Percentiles rank a stretch among this genome's conserved stretches.
phyloP scores from a whole-genome alignment of 30 jellyfish, hydroid and myxozoan species.

The Hydractinia symbiolongicarpus region DNA sequence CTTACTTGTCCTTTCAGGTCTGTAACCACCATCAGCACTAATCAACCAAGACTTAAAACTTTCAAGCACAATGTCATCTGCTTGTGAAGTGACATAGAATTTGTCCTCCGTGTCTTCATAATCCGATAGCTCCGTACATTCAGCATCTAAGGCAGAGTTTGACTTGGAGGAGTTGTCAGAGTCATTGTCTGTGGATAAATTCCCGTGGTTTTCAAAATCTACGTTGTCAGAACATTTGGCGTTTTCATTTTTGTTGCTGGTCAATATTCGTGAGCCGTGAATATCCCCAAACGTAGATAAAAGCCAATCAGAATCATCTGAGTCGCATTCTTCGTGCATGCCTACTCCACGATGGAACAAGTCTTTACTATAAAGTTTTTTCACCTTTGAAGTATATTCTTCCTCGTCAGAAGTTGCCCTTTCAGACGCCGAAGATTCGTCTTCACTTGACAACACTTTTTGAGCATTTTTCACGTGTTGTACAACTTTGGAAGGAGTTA shows the following conservation, averaged over 20 bases:
- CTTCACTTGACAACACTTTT: neutral
- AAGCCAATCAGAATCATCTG: slow-evolving; percentile 6
- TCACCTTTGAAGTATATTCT: neutral
- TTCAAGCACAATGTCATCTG: slow-evolving; percentile 14
- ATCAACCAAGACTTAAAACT: neutral
- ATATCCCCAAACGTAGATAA: neutral
- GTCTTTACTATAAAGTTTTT: neutral
- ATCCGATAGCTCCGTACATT: neutral
- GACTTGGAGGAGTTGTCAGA: too few relatives aligned
- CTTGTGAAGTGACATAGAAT: slow-evolving; percentile 5
- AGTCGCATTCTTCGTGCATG: neutral
- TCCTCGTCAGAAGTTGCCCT: neutral
- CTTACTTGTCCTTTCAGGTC: slow-evolving; percentile 4
- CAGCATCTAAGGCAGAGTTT: too few relatives aligned
- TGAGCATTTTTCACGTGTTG: neutral
- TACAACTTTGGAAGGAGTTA: neutral
- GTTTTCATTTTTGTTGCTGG: neutral
- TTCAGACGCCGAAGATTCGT: neutral
- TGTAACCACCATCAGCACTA: slow-evolving; percentile 18
- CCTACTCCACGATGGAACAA: neutral
- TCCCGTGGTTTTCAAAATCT: too few relatives aligned
- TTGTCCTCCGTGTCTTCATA: slow-evolving; percentile 1
- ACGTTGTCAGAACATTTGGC: neutral
- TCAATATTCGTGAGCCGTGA: neutral
- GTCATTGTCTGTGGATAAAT: too few relatives aligned